phyloP scores from a whole-genome alignment of 2,113 vertebrate genomes.

The Caranx melampygus region DNA sequence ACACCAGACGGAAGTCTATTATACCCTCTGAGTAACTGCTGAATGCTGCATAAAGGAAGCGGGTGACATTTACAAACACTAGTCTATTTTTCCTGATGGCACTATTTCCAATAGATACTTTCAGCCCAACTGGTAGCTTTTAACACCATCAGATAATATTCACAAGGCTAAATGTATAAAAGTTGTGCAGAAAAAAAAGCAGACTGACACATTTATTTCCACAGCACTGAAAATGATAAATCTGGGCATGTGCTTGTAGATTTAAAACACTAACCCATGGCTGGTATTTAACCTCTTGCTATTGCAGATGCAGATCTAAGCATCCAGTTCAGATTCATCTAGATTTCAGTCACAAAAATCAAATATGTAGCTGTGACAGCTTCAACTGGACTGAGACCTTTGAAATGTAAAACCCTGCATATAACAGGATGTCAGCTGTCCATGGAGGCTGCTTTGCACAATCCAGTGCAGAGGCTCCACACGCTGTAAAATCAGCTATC shows the following conservation, averaged over 20 bases:
- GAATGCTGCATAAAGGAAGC: conserved; percentile 39
- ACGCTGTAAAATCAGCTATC: background rate
- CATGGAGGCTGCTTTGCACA: background rate
- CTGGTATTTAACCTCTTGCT: conserved; percentile 12
- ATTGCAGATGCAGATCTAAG: background rate
- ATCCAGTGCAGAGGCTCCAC: background rate
- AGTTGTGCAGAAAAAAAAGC: conserved; percentile 21
- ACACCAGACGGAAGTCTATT: conserved; percentile 6
- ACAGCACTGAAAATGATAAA: conserved; percentile 24
- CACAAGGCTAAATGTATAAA: conserved; percentile 8
- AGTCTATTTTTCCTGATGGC: background rate
- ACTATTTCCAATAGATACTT: conserved; percentile 26
- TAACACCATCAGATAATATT: conserved; percentile 11
- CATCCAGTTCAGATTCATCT: background rate
- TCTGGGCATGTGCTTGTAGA: background rate
- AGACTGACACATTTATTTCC: background rate
- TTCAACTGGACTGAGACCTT: background rate
- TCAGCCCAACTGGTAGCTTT: background rate
- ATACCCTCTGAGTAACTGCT: conserved; percentile 8
- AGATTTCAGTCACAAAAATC: background rate
- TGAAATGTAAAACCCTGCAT: conserved; percentile 23
- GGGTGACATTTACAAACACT: conserved; percentile 23
- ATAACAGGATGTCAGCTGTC: background rate
- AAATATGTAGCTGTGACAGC: conserved; percentile 8
- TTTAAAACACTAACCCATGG: conserved; percentile 13